Base-by-base conservation (phyloP, 2,113 vertebrate species). In the Scomber scombrus region DNA sequence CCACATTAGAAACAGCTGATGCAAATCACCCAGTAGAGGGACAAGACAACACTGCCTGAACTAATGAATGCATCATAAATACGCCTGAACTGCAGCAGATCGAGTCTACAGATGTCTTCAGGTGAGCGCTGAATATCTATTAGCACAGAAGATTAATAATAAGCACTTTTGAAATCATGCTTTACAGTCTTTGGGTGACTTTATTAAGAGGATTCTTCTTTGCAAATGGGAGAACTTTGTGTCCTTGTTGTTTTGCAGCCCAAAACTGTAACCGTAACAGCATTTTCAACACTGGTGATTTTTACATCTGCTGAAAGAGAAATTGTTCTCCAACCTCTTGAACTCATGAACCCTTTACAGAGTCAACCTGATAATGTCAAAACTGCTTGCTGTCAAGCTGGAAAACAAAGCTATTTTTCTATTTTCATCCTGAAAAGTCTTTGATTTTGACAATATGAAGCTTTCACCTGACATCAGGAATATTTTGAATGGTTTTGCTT, bases 291-390 rank as follows among this genome's bases (percentile, higher is more conserved):
- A 13, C 45, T 51, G 70, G 50, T 29, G 70, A 70, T 68, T 73
- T 58, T 73, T 14, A 80, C 67, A 64, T 75, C 29, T 76, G 71
- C 55, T 84, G 64, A 73, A 56, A 45, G 71, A 65, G 34, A 47
- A 82, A 72, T 71, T 78, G 57, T 65, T 67, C 46, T 34, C 12
- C 49, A 75, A 78, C 66, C 79, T 81, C 84, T 63, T 75, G 45
- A 85, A 91, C 61, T 81, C 78, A 21, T 71, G 72, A 90, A 78
- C 70, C 70, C 21, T 62, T 82, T 84, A 82, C 49, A 78, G 80
- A 86, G 80, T 78, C 65, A 60, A 50, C 68, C 66, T 57, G 56
- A 84, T 68, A 76, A 76, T 56, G 81, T 71, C 78, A 68, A 51
- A 62, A 81, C 49, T 11, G 23, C 18, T 84, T 8, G 3, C 45